A percentile compares a stretch with the other conserved stretches of the same genome.
Evolutionary conservation across 2,113 vertebrate species (phyloP).

Genomic region (Passer montanus): DNA sequence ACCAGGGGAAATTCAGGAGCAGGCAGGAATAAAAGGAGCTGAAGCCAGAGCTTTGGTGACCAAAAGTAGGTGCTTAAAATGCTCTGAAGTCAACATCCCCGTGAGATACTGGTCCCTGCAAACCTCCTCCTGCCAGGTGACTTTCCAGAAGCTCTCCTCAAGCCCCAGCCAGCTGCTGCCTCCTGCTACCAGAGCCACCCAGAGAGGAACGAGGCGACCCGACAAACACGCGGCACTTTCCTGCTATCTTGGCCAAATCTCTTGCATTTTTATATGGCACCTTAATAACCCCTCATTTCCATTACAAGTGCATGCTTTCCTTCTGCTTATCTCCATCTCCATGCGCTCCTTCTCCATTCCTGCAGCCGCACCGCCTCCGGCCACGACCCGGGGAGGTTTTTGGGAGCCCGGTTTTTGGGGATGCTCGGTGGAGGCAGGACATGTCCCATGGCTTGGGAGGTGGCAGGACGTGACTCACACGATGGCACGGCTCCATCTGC

Average conservation of each 20-base stretch:
- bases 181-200: constrained; percentile 43
- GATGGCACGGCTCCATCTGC: constrained; percentile 8
- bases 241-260: constrained; percentile 47
- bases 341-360: constrained; percentile 49
- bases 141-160: constrained; percentile 33
- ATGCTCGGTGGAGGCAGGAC: background rate
- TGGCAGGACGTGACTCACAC: constrained; percentile 39
- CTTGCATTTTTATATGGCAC: constrained; percentile 73
- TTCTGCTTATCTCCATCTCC: constrained; percentile 54
- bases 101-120: background rate
- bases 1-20: background rate
- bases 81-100: constrained; percentile 1
- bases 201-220: constrained; percentile 22
- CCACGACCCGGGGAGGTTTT: background rate
- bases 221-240: constrained; percentile 27
- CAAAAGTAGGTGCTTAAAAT: background rate
- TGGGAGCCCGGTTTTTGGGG: background rate
- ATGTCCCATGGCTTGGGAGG: background rate
- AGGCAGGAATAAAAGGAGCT: background rate
- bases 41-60: background rate
- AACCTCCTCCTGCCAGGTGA: background rate
- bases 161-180: constrained; percentile 3
- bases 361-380: constrained; percentile 16
- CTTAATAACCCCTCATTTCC: constrained; percentile 76
- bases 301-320: constrained; percentile 72